These are phyloP conservation scores for Pteropus rufus DNA, from an alignment of 2,797 vertebrate genomes.

Conservation along the genomic window DNA sequence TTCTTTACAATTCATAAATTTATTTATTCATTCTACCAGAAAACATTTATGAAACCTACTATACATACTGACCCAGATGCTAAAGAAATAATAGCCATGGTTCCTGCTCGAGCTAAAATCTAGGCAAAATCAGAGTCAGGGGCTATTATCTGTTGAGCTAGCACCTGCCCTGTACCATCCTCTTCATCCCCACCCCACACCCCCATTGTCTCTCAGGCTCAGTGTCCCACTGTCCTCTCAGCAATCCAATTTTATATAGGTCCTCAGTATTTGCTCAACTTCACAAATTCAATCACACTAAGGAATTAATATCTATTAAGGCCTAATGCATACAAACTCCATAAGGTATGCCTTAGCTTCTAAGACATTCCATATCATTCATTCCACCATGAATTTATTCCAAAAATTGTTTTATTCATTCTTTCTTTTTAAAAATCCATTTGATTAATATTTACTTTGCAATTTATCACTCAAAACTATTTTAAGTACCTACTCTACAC, in stretches of 20 bases:
- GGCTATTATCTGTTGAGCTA: background rate
- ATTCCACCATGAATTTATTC: background rate
- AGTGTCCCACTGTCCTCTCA: background rate
- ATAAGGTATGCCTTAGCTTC: background rate
- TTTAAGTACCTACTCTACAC: background rate
- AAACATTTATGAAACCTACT: conserved; percentile 25
- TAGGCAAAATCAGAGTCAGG: background rate
- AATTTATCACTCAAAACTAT: background rate
- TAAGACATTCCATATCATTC: background rate
- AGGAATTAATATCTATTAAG: background rate
- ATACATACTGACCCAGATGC: background rate
- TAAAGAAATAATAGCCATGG: conserved; percentile 12
- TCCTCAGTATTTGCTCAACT: conserved; percentile 12
- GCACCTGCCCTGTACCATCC: background rate
- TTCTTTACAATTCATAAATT: conserved; percentile 20
- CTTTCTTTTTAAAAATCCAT: conserved; percentile 12
- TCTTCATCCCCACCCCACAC: no score
- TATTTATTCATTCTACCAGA: conserved; percentile 23
- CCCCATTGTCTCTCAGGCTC: background rate
- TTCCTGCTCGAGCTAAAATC: conserved; percentile 12
- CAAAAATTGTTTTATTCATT: background rate
- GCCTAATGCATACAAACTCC: background rate
- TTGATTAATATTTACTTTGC: conserved; percentile 20
- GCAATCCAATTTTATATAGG: background rate
- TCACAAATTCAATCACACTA: background rate